Base-by-base conservation (phyloP, 2,797 vertebrate species). In the Danio tinwini region DNA sequence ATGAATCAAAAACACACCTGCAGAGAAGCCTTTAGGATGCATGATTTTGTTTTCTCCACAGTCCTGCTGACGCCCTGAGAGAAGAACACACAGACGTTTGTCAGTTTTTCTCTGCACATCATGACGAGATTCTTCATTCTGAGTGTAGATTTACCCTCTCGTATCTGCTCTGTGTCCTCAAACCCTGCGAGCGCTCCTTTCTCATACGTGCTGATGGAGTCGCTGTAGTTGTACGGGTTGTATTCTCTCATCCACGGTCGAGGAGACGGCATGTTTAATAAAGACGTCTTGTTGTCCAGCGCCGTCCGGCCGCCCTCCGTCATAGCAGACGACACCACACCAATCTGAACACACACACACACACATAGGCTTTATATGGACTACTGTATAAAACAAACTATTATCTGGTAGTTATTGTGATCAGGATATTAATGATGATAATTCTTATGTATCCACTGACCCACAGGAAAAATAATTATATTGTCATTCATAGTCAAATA, bases 211-310 rank as follows among this genome's bases (percentile, higher is more conserved):
- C 93, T 92, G 83, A 95, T 93, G 78, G 95, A 89, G 90, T 99
- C 97, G 0, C 90, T 87, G 56, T 98, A 98, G 85, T 96, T 96
- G 67, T 96, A 95, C 0, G 96, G 96, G 83, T 94, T 97, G 91
- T 98, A 98, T 0, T 99, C 97, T 4, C 96, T 90, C 14, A 90
- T 88, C 6, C 96, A 94, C 0, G 95, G 85, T 0, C 96, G 96
- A 0, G 95, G 93, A 5, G 96, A 95, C 0, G 96, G 97, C 0
- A 96, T 97, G 91, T 98, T 98, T 79, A 98, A 93, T 12, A 98
- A 91, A 0, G 97, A 99, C 5, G 97, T 98, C 92, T 99, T 99
- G 91, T 98, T 98, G 88, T 98, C 97, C 82, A 98, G 90, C 0
- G 96, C 97, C 1, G 91, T 96, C 68, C 97, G 93, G 21, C 96